These are phyloP conservation scores for Acanthopagrus latus DNA, from an alignment of 2,797 vertebrate species.

Conservation along the genomic window DNA sequence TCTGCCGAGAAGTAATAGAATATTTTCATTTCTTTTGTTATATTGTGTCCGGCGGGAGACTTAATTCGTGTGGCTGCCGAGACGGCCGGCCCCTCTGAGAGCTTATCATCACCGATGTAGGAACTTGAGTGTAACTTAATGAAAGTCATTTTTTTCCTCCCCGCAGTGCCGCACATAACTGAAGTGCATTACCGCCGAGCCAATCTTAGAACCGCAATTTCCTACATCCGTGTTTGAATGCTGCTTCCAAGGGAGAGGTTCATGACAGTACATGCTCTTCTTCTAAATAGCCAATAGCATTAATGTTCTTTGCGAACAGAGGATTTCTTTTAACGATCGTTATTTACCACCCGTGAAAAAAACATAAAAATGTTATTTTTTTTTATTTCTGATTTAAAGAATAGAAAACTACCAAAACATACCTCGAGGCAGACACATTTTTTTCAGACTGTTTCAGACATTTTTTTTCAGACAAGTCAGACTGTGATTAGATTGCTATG, in stretches of 20 bases:
- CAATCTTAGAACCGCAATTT: constrained; percentile 58
- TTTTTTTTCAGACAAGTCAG: constrained; percentile 4
- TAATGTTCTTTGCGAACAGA: constrained; percentile 7
- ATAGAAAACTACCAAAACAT: not conserved
- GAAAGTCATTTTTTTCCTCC: constrained; percentile 67
- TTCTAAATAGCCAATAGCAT: constrained; percentile 11
- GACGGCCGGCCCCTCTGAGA: constrained; percentile 51
- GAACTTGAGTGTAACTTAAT: constrained; percentile 77
- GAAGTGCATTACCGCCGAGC: constrained; percentile 39
- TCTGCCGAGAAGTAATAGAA: constrained; percentile 49
- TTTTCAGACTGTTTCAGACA: too few relatives aligned
- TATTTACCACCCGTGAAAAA: constrained; percentile 6
- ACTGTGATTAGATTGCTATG: constrained; percentile 19
- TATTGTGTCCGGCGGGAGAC: constrained; percentile 32
- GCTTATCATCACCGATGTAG: constrained; percentile 73
- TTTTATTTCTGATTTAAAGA: not conserved
- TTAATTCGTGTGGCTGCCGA: constrained; percentile 48
- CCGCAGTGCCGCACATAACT: constrained; percentile 42
- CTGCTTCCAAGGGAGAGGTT: constrained; percentile 27
- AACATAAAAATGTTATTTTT: not conserved
- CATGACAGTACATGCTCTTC: constrained; percentile 28
- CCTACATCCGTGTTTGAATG: constrained; percentile 38
- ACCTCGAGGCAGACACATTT: not conserved
- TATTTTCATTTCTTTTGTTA: constrained; percentile 50
- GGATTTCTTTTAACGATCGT: constrained; percentile 7